Evolutionary conservation across 1,140 invertebrate genomes (phyloP).

Genomic region (Charaxes varanes): DNA sequence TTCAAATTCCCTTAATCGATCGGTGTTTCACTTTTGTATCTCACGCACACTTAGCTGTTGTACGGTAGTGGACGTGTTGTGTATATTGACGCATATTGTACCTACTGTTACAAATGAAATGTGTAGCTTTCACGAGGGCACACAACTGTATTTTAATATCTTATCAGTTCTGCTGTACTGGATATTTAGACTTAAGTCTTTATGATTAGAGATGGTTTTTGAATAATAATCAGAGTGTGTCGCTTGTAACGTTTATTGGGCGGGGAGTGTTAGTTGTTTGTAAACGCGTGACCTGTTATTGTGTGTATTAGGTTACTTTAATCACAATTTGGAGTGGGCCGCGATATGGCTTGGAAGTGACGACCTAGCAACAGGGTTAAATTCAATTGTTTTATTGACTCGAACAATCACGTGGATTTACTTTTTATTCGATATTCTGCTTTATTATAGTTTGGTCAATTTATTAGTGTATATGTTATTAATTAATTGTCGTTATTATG

Average conservation of each 20-base stretch:
- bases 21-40: conserved; percentile 27
- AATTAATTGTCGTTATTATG: too few species aligned
- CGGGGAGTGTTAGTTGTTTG: conserved; percentile 40
- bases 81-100: conserved; percentile 69
- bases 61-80: conserved; percentile 58
- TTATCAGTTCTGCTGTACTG: conserved; percentile 19
- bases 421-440: too few species aligned
- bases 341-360: conserved; percentile 61
- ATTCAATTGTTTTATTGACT: conserved; percentile 51
- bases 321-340: conserved; percentile 71
- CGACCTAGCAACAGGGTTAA: conserved; percentile 55
- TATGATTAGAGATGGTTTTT: conserved; percentile 15
- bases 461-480: too few species aligned
- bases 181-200: conserved; percentile 17
- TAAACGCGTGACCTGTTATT: conserved; percentile 71
- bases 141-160: conserved; percentile 52
- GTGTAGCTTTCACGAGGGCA: conserved; percentile 69
- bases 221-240: conserved; percentile 4
- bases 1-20: conserved; percentile 15
- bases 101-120: conserved; percentile 69
- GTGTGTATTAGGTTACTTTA: conserved; percentile 71
- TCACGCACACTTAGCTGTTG: conserved; percentile 37
- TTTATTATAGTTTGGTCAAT: too few species aligned
- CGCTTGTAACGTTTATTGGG: conserved; percentile 41
- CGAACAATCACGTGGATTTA: conserved; percentile 20